Base-by-base conservation (phyloP, 2,888 invertebrate genomes). In the Chrysolina haemoptera region DNA sequence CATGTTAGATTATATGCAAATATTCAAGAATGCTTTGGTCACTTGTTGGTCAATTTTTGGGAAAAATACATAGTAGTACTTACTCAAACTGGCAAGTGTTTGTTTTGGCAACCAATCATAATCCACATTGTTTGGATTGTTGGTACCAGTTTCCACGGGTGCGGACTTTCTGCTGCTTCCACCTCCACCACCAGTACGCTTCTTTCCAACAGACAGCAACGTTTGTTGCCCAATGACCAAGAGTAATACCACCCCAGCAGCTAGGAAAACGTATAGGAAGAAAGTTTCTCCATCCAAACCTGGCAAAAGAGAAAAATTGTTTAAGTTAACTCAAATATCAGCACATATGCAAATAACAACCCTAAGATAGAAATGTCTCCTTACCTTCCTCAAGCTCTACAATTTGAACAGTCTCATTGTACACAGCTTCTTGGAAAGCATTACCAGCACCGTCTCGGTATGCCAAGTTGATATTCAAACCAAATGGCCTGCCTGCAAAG, bases 101-200 rank as follows among this genome's bases (percentile, higher is more conserved):
- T 97, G 96, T 85, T 95, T 94, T 53, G 99, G 99, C 85, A 99
- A 90, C 99, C 99, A 99, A 83, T 99, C 98, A 85, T 96, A 98
- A 89, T 99, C 99, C 4, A 99, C 97, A 88, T 97, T 96, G 83
- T 94, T 93, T 74, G 93, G 94, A 84, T 94, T 95, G 75, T 93
- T 92, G 0, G 98, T 98, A 77, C 98, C 98, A 82, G 96, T 95
- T 89, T 99, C 98, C 5, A 97, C 92, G 64, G 89, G 88, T 67
- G 89, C 87, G 76, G 91, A 91, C 68, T 92, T 90, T 1, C 89
- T 88, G 87, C 91, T 77, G 89, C 89, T 88, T 86, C 91, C 77
- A 89, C 89, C 48, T 48, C 77, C 84, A 68, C 74, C 69, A n/a
- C 71, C 62, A 70, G 86, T 85, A 43, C 94, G 91, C 86, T 94